phyloP scores from a whole-genome alignment of 2,888 invertebrate species.

The Petrophora chlorosata region DNA sequence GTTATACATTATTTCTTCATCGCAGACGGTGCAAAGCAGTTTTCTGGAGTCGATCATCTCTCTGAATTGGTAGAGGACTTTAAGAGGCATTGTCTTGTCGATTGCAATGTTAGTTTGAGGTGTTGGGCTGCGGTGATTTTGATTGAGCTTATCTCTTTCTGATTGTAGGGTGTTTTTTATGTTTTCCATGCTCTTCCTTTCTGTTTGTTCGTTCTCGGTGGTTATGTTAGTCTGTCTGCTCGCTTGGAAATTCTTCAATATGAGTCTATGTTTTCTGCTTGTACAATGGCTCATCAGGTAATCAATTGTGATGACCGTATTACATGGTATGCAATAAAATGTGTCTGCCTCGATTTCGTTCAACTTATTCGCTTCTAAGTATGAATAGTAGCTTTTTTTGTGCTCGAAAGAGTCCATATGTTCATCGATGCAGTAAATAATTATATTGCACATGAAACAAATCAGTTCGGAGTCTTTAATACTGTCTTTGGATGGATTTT shows the following conservation, averaged over 20 bases:
- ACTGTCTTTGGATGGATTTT: neutral
- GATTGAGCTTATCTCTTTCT: too few species aligned
- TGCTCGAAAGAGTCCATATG: constrained; percentile 23
- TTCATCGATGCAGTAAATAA: constrained; percentile 5
- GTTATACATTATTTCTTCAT: constrained; percentile 20
- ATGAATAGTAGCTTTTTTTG: constrained; percentile 22
- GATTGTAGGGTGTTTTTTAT: too few species aligned
- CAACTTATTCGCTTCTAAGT: constrained; percentile 25
- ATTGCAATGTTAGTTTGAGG: neutral
- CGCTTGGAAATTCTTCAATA: neutral
- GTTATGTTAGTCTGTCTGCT: too few species aligned
- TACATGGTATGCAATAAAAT: constrained; percentile 24
- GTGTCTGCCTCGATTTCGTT: constrained; percentile 29
- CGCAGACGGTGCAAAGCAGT: constrained; percentile 24
- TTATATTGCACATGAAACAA: constrained; percentile 26
- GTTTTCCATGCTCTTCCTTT: too few species aligned
- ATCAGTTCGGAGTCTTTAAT: constrained; percentile 16
- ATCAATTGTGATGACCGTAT: constrained; percentile 23
- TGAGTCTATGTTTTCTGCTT: constrained; percentile 16
- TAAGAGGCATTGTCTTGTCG: constrained; percentile 16
- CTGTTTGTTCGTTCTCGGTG: too few species aligned
- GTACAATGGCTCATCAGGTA: constrained; percentile 25
- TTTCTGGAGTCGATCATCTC: constrained; percentile 10
- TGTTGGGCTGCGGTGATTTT: neutral
- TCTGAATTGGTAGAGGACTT: constrained; percentile 23